Percentiles rank a stretch among this genome's conserved stretches.
These are phyloP conservation scores for Maylandia zebra DNA, from an alignment of 2,113 vertebrate genomes.

Conservation along the genomic window DNA sequence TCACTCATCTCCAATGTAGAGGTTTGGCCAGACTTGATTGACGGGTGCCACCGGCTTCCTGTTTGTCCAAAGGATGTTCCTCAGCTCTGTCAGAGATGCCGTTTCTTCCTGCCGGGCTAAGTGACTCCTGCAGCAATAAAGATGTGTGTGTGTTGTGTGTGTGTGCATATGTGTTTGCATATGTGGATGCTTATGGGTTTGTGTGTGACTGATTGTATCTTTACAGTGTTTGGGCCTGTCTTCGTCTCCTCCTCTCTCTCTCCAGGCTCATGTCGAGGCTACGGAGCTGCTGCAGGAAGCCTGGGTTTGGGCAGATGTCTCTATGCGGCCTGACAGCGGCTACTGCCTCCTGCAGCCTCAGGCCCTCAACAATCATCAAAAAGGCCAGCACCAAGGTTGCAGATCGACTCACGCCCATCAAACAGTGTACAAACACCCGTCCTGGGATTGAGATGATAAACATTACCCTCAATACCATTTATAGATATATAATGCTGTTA, in stretches of 20 bases:
- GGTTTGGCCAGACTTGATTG: constrained; percentile 36
- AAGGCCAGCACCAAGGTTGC: constrained; percentile 70
- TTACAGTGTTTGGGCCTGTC: constrained; percentile 44
- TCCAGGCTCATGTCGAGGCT: constrained; percentile 65
- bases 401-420: constrained; percentile 75
- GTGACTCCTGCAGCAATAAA: constrained; percentile 3
- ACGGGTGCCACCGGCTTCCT: constrained; percentile 23
- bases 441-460: constrained; percentile 37
- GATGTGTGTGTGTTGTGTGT: neutral
- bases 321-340: constrained; percentile 58
- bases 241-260: constrained; percentile 47
- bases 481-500: neutral
- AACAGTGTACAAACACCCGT: constrained; percentile 71
- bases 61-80: constrained; percentile 32
- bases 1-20: constrained; percentile 41
- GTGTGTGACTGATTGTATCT: neutral
- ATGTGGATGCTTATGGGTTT: neutral
- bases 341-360: constrained; percentile 64
- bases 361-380: constrained; percentile 70
- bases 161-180: neutral
- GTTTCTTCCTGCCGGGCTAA: constrained; percentile 3
- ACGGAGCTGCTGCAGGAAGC: constrained; percentile 73
- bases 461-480: neutral
- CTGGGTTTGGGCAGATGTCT: constrained; percentile 71
- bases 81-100: constrained; percentile 23